Percentiles rank a stretch among this genome's conserved stretches.
phyloP scores from a whole-genome alignment of 2,888 invertebrate species.

The Drosophila conformis region DNA sequence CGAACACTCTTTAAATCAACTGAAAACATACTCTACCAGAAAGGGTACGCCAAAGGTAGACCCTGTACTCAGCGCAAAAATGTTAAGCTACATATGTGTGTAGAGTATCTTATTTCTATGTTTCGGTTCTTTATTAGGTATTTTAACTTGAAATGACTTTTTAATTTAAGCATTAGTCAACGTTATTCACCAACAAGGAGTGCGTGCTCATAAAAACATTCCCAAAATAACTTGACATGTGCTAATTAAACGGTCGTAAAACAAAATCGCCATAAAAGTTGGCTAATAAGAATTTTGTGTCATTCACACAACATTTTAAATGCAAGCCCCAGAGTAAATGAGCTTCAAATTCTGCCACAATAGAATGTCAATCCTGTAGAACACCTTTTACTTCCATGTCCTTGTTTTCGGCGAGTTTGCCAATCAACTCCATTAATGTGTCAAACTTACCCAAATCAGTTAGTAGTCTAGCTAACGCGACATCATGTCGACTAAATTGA shows the following conservation, averaged over 20 bases:
- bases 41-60: not conserved
- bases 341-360: conserved; percentile 11
- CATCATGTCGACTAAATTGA: conserved; percentile 60
- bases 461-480: conserved; percentile 42
- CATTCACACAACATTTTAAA: conserved; percentile 21
- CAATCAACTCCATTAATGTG: conserved; percentile 48
- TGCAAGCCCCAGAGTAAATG: conserved; percentile 31
- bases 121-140: not conserved
- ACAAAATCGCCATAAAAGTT: conserved; percentile 64
- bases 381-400: conserved; percentile 17
- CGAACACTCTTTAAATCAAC: not conserved
- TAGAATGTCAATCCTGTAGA: not conserved
- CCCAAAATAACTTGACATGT: conserved; percentile 53
- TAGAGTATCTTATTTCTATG: not conserved
- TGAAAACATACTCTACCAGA: not conserved
- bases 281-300: conserved; percentile 31
- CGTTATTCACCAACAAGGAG: not conserved
- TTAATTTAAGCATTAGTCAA: not conserved
- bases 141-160: not conserved
- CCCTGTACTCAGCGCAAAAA: not conserved
- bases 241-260: conserved; percentile 64
- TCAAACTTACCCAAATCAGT: conserved; percentile 52
- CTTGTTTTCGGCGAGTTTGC: conserved; percentile 12
- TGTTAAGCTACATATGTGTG: not conserved
- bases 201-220: conserved; percentile 30